Conservation (phyloP, 2,888 invertebrate genomes). For the Drosophila testacea region DNA sequence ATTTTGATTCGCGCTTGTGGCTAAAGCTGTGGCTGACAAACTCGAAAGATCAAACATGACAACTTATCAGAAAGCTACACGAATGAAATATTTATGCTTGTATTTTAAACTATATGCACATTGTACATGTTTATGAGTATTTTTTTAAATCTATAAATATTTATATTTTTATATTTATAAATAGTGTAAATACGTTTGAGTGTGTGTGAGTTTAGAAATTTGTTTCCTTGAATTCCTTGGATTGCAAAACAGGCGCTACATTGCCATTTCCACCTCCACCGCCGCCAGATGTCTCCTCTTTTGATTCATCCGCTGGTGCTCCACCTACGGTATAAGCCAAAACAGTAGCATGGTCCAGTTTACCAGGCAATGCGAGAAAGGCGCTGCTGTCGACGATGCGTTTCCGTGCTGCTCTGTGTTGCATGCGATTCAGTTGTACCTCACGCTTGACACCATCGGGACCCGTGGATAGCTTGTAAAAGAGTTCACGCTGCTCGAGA, state of each 20-base stretch:
- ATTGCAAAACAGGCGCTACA: conserved; percentile 74
- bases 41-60: conserved; percentile 44
- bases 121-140: conserved; percentile 29
- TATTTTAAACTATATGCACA: conserved; percentile 24
- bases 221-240: conserved; percentile 84
- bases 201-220: conserved; percentile 76
- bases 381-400: conserved; percentile 90
- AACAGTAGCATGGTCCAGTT: conserved; percentile 94
- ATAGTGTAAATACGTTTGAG: conserved; percentile 31
- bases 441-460: conserved; percentile 86
- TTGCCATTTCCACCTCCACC: conserved; percentile 43
- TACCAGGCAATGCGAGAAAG: conserved; percentile 91
- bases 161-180: conserved; percentile 24
- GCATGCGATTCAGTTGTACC: conserved; percentile 87
- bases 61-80: conserved; percentile 57
- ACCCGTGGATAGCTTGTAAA: conserved; percentile 87
- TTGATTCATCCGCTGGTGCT: conserved; percentile 28
- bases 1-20: conserved; percentile 52
- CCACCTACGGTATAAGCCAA: conserved; percentile 92
- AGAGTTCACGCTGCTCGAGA: conserved; percentile 92
- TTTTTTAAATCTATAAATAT: conserved; percentile 1
- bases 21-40: conserved; percentile 68
- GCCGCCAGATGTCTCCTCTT: conserved; percentile 1
- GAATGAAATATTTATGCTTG: conserved; percentile 33
- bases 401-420: conserved; percentile 89